phyloP scores from a whole-genome alignment of 2,797 vertebrate genomes.

The Eutrigla gurnardus region DNA sequence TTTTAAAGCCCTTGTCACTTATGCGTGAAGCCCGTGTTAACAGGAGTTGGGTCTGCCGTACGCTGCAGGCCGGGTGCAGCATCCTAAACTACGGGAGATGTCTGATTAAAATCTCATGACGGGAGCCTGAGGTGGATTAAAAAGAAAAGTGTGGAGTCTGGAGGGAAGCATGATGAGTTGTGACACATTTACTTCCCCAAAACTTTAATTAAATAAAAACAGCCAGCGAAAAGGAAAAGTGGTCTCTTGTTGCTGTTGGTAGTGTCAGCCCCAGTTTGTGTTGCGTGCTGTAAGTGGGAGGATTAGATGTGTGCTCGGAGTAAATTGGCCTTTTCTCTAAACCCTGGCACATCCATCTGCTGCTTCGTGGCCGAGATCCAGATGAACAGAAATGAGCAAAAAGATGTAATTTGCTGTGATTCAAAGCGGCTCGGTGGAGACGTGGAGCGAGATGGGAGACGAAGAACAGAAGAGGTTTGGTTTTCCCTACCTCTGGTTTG shows the following conservation, averaged over 20 bases:
- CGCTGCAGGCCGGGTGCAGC: conserved; percentile 19
- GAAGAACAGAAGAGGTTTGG: conserved; percentile 12
- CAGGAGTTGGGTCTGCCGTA: conserved; percentile 7
- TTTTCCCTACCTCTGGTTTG: conserved; percentile 91
- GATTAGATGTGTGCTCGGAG: conserved; percentile 41
- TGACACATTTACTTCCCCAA: conserved; percentile 43
- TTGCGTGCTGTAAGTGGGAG: conserved; percentile 7
- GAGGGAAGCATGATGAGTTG: conserved; percentile 30
- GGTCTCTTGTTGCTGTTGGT: conserved; percentile 20
- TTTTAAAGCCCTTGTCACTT: conserved; percentile 42
- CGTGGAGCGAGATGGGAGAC: background rate
- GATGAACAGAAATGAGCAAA: conserved; percentile 35
- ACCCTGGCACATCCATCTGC: conserved; percentile 52
- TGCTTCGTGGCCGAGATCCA: conserved; percentile 46
- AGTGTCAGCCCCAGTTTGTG: conserved; percentile 38
- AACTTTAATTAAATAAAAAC: conserved; percentile 13
- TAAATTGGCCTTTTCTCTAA: conserved; percentile 55
- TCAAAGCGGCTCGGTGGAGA: conserved; percentile 17
- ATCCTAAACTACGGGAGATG: conserved; percentile 42
- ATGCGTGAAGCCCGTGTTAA: conserved; percentile 28
- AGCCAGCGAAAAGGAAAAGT: background rate
- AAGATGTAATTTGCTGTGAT: conserved; percentile 46
- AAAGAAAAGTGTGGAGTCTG: conserved; percentile 51
- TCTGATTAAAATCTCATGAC: conserved; percentile 71
- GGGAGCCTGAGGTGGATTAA: conserved; percentile 53